Percentiles rank a stretch among this genome's conserved stretches.
These are phyloP conservation scores for Pangasius krempfi DNA, from an alignment of 2,797 vertebrate genomes.

Conservation along the genomic window DNA sequence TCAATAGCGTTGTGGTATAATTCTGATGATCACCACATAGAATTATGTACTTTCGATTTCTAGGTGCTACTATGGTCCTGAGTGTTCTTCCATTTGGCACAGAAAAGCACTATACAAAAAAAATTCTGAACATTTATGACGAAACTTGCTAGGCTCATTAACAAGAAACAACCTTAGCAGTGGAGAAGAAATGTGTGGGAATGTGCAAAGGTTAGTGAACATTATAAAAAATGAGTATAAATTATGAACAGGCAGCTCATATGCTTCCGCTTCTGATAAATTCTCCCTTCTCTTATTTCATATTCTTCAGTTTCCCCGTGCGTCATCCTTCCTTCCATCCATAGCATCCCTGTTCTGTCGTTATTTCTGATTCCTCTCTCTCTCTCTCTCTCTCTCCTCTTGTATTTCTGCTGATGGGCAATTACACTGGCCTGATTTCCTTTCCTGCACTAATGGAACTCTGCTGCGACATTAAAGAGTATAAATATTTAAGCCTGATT, in stretches of 20 bases:
- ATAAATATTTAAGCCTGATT: constrained; percentile 51
- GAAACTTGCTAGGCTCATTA: neutral
- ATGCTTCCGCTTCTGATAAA: neutral
- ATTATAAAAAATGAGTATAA: neutral
- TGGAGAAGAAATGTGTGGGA: constrained; percentile 7
- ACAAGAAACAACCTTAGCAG: neutral
- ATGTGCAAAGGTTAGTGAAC: constrained; percentile 12
- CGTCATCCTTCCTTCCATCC: constrained; percentile 14
- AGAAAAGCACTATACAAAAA: neutral
- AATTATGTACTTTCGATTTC: neutral
- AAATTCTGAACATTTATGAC: neutral
- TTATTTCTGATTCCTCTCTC: neutral
- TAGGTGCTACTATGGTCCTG: neutral
- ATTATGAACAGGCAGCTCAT: constrained; percentile 31
- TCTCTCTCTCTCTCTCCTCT: neutral
- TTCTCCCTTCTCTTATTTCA: constrained; percentile 2
- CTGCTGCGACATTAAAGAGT: constrained; percentile 23
- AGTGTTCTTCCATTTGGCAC: neutral
- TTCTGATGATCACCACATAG: neutral
- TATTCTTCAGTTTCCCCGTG: constrained; percentile 2
- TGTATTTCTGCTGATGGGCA: constrained; percentile 43
- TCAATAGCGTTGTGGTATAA: neutral
- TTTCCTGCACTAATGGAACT: constrained; percentile 46
- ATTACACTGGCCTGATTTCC: constrained; percentile 50
- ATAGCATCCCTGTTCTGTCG: constrained; percentile 6